Conservation (phyloP, 1,140 invertebrate genomes). For the Lordiphosa mommai region DNA sequence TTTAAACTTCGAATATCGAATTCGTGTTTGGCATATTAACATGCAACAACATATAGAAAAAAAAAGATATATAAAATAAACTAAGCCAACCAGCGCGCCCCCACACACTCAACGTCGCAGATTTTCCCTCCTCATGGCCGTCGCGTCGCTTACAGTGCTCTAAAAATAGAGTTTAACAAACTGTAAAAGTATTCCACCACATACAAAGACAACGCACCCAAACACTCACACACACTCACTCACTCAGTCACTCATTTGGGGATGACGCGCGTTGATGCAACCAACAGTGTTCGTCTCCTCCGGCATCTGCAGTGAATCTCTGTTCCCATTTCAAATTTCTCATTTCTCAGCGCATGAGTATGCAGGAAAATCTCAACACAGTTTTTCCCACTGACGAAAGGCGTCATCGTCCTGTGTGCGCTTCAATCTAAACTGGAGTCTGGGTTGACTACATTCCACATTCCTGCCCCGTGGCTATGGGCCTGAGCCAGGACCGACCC, state of each 20-base stretch:
- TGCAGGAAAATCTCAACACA: slow-evolving; percentile 61
- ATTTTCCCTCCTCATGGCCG: slow-evolving; percentile 51
- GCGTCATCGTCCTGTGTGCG: slow-evolving; percentile 61
- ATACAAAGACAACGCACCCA: slow-evolving; percentile 55
- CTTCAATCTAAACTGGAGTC: slow-evolving; percentile 1
- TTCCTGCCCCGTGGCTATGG: slow-evolving; percentile 6
- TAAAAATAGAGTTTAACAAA: slow-evolving; percentile 77
- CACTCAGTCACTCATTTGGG: slow-evolving; percentile 21
- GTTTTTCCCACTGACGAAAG: slow-evolving; percentile 38
- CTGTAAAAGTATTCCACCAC: slow-evolving; percentile 76
- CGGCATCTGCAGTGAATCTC: not conserved
- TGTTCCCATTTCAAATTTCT: slow-evolving; percentile 9
- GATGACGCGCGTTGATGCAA: slow-evolving; percentile 48
- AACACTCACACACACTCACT: slow-evolving; percentile 18
- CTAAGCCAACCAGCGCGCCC: slow-evolving; percentile 69
- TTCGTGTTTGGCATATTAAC: slow-evolving; percentile 63
- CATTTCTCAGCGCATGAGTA: slow-evolving; percentile 26
- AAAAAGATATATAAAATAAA: slow-evolving; percentile 39
- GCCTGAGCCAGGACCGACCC: slow-evolving; percentile 39
- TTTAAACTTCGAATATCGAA: slow-evolving; percentile 28
- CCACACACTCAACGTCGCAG: slow-evolving; percentile 27
- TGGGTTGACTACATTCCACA: slow-evolving; percentile 29
- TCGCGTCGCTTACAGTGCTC: slow-evolving; percentile 46
- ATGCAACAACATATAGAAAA: slow-evolving; percentile 22
- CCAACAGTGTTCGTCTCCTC: slow-evolving; percentile 2